Conservation (phyloP, 2,888 invertebrate genomes). For the Resseliella maxima region DNA sequence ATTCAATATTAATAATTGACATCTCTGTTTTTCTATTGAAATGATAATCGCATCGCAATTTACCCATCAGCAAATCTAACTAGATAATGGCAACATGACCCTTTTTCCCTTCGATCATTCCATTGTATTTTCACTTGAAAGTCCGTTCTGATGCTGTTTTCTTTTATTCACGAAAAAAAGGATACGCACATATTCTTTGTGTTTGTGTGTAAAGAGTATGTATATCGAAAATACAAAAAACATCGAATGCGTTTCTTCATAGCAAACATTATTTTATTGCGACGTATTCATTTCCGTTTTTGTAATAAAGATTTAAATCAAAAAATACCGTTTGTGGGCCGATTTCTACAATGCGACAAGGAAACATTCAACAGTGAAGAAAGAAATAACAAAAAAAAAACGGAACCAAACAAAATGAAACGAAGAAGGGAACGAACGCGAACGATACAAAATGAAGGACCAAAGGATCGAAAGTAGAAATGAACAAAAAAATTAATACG, state of each 20-base stretch:
- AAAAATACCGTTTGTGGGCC: background rate
- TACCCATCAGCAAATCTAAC: background rate
- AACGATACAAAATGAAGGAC: background rate
- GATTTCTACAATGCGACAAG: background rate
- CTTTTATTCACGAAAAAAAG: too few species aligned
- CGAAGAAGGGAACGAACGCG: background rate
- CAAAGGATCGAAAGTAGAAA: too few species aligned
- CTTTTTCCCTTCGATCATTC: background rate
- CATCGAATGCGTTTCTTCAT: background rate
- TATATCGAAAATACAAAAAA: background rate
- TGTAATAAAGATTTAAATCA: background rate
- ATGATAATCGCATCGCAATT: background rate
- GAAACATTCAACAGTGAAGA: background rate
- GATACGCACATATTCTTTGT: background rate
- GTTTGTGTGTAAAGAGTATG: too few species aligned
- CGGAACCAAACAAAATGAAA: background rate
- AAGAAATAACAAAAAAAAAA: too few species aligned
- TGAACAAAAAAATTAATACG: too few species aligned
- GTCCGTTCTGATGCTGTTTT: too few species aligned
- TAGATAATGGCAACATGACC: background rate
- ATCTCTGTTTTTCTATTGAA: background rate
- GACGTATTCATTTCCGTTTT: background rate
- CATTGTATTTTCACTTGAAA: background rate
- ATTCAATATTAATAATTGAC: conserved; percentile 3
- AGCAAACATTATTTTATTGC: background rate